Base-by-base conservation (phyloP, 35 echinoderm and acorn worm genomes). In the Holothuria glaberrima region DNA sequence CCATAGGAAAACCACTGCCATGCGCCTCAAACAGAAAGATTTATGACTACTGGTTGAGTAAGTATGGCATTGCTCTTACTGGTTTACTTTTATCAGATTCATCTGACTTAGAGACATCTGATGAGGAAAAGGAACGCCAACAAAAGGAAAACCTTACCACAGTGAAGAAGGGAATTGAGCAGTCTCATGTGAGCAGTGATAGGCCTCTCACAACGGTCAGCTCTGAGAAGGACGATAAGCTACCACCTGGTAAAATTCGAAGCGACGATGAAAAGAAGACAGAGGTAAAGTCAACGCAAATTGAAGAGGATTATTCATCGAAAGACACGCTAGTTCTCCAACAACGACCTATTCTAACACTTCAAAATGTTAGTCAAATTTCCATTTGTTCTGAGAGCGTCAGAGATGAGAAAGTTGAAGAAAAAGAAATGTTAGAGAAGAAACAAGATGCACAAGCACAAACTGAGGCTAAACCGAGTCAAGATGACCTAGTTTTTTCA, bases 31-130 rank as follows among this genome's bases (percentile, higher is more conserved):
- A 78, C 14, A 48, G 44, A 38, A 48, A 30, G 21, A 48, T 78
- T n/a, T 78, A 78, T 26, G 50, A 78, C 21, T 78, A 78, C 33
- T 78, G 74, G 74, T 12, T 78, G 29, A 78, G 50, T n/a, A 78
- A 78, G 74, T 78, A 78, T 28, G 74, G 74, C 27, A 78, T 78
- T 25, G 35, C 74, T 48, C 38, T 78, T 0, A 78, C 20, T 6
- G 38, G 74, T 48, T 78, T 78, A 78, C 74, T 78, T 27, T 24
- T 78, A 4, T 27, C n/a, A 21, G 74, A 78, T 78, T 75, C 71
- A 24, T 75, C 71, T 22, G 71, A 75, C 33, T 35, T 78, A 5
- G 74, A 78, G 19, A 78, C 74, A 22, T 52, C 14, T 28, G 74
- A 78, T 9, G 74, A 78, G n/a, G 74, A 78, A 25, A 30, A 75